A percentile compares a stretch with the other conserved stretches of the same genome.
These are phyloP conservation scores for Periophthalmus magnuspinnatus DNA, from an alignment of 2,797 vertebrate genomes.

Conservation along the genomic window DNA sequence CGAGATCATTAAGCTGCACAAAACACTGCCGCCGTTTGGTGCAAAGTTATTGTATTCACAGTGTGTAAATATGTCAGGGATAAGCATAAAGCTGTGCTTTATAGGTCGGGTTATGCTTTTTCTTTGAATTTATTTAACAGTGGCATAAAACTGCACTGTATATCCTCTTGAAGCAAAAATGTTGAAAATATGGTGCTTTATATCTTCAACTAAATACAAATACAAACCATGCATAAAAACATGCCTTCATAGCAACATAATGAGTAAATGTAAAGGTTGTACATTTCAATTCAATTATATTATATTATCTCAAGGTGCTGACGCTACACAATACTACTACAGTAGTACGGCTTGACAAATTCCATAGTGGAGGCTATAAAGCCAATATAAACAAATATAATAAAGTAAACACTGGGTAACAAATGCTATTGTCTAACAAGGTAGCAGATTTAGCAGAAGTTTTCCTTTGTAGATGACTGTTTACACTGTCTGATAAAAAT, in stretches of 20 bases:
- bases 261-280: background rate
- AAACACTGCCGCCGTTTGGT: background rate
- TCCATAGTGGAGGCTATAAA: background rate
- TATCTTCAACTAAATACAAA: background rate
- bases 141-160: background rate
- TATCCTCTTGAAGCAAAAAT: background rate
- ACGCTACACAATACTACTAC: background rate
- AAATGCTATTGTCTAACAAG: background rate
- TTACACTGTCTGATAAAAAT: background rate
- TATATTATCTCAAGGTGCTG: background rate
- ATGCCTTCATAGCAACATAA: background rate
- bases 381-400: background rate
- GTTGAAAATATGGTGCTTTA: background rate
- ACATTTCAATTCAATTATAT: background rate
- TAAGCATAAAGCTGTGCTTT: background rate
- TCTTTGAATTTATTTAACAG: slow-evolving; percentile 11
- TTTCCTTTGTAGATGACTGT: background rate
- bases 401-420: background rate
- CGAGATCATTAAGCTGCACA: slow-evolving; percentile 7
- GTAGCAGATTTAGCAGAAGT: background rate
- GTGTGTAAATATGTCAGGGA: slow-evolving; percentile 5
- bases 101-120: background rate
- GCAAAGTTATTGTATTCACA: slow-evolving; percentile 1
- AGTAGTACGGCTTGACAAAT: background rate
- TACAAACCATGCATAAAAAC: background rate